Base-by-base conservation (phyloP, 2,113 vertebrate species). In the Gambusia affinis region DNA sequence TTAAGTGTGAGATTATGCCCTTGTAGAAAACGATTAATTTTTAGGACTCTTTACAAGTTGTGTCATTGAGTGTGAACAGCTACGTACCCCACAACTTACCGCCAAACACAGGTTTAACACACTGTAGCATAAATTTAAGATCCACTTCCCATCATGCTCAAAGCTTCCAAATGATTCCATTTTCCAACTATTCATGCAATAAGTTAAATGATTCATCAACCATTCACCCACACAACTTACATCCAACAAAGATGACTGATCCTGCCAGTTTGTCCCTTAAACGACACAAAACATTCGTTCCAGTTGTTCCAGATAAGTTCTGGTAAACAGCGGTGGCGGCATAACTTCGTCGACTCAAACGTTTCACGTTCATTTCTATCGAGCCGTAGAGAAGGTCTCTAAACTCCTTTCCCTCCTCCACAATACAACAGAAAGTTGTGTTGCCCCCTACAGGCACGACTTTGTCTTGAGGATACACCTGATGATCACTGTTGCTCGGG, bases 391-490 rank as follows among this genome's bases (percentile, higher is more conserved):
- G 0, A 0, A 94, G 79, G 0, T 1, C 12, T 7, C 15, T 17
- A 0, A 93, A 88, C 8, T 0, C 0, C 4, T 4, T 14, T 14
- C 87, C 73, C 64, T 92, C 88, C 1, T 27, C 47, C 44, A 92
- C 63, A 8, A 95, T 92, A 74, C 94, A 95, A 74, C 94, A 95
- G 87, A 94, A 92, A 0, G 88, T 93, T 62, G 83, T 83, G 61
- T 82, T 93, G 71, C 76, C 8, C 12, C 94, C 94, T 15, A 85
- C 92, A 1, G 47, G 24, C 11, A 92, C 71, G 31, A 90, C 27
- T 72, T 2, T 73, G 63, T 94, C 92, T 39, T 65, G 54, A 2
- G 94, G 94, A 64, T 78, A 93, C 79, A 92, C 67, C 65, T 71
- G 37, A 5, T 61, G 17, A 0, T 1, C 0, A 0, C n/a, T 12